phyloP scores from a whole-genome alignment of 2,113 vertebrate species.

The Leptosomus discolor region DNA sequence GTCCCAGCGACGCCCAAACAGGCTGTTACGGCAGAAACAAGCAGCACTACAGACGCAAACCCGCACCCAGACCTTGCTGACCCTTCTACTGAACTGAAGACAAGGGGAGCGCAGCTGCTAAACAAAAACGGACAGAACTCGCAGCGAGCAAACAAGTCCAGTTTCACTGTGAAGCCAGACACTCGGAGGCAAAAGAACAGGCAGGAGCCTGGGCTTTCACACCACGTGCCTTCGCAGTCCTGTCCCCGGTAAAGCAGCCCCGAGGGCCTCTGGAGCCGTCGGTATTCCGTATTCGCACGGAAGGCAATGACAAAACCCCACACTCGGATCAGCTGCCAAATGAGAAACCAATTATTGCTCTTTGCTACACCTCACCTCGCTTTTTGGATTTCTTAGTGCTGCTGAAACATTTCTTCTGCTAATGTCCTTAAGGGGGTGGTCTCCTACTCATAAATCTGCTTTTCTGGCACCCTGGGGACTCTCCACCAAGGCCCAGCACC shows the following conservation, averaged over 20 bases:
- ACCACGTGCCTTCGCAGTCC: not conserved
- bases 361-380: constrained; percentile 53
- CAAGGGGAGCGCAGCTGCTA: not conserved
- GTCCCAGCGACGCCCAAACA: not conserved
- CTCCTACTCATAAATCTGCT: constrained; percentile 48
- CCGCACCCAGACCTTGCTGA: not conserved
- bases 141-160: not conserved
- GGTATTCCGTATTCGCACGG: not conserved
- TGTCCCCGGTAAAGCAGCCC: no score
- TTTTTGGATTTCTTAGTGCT: constrained; percentile 67
- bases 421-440: not conserved
- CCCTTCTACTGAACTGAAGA: not conserved
- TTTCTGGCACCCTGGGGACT: constrained; percentile 33
- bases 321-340: not conserved
- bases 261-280: not conserved
- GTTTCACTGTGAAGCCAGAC: not conserved
- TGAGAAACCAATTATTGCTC: not conserved
- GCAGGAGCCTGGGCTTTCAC: not conserved
- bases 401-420: constrained; percentile 51
- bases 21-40: not conserved
- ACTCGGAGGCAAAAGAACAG: not conserved
- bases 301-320: not conserved
- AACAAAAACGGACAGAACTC: not conserved
- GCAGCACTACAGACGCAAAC: not conserved
- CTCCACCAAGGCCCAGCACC: not conserved